Base-by-base conservation (phyloP, 2,888 invertebrate species). In the Parnassius glacialis region DNA sequence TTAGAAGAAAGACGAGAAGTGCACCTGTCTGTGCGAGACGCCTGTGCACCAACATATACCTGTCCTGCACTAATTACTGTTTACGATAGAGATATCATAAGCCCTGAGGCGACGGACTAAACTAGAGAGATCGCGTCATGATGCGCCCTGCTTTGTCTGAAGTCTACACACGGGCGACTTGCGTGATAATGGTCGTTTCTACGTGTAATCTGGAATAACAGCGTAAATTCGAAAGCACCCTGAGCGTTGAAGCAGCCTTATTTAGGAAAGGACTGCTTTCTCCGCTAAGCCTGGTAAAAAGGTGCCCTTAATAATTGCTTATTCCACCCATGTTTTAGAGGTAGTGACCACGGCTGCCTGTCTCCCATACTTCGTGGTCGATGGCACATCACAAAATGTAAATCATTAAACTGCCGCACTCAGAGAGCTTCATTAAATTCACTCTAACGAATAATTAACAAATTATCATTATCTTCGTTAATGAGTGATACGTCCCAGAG, bases 251-350 rank as follows among this genome's bases (percentile, higher is more conserved):
- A 68, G 70, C 69, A 72, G 68, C 69, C 45, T 68, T 70, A 54
- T 72, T 72, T 52, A 70, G 67, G 60, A 67, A 65, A 61, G 66
- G 69, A 64, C 70, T 71, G 68, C 70, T 71, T 65, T 47, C 69
- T 68, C 50, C 55, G 65, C 65, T 65, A 61, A 67, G 65, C 66
- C 67, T 52, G 47, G 68, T 67, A 68, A 71, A 71, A 70, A 68
- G 68, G 68, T 68, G 70, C 48, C 66, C 70, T 52, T 69, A 69
- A 70, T 66, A 3, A 25, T 3, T 25, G 25, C 61, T 70, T 52
- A 50, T 47, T 62, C 64, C 61, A 59, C 57, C 41, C 9, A 3
- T 12, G 16, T 25, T 3, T n/a, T 47, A 56, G 13, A 11, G 65
- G 64, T 62, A 57, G 64, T 61, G 62, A 59, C 65, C 64, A 25